These are phyloP conservation scores for Grammomys dolichurus DNA, from an alignment of 2,113 vertebrate genomes.

Conservation along the genomic window DNA sequence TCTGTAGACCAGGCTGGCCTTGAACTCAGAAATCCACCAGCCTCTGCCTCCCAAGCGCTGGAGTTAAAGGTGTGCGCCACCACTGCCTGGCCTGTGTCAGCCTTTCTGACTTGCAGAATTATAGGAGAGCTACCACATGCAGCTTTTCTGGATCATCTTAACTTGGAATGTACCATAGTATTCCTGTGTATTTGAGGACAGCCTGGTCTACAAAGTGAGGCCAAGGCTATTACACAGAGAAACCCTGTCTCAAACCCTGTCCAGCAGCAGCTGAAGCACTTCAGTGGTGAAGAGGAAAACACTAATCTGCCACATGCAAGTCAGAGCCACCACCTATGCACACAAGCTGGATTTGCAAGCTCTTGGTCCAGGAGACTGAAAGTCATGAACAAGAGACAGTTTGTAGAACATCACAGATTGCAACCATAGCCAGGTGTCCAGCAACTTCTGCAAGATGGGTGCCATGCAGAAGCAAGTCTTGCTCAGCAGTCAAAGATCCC, in stretches of 20 bases:
- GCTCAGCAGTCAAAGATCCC: not conserved
- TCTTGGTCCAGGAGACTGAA: not conserved
- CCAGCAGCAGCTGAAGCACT: not conserved
- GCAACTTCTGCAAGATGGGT: not conserved
- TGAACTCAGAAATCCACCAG: no score
- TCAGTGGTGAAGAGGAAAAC: not conserved
- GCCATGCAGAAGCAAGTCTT: not conserved
- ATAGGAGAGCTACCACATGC: not conserved
- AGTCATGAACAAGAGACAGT: not conserved
- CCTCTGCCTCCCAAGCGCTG: no score
- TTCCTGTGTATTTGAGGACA: no score
- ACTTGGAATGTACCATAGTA: not conserved
- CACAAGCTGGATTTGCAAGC: not conserved
- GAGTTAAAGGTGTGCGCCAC: no score
- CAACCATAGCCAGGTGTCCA: not conserved
- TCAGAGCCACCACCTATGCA: not conserved
- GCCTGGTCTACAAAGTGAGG: no score
- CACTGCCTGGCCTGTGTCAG: not conserved
- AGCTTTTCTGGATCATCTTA: not conserved
- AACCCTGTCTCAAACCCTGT: no score
- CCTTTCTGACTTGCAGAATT: not conserved
- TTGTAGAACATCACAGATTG: not conserved
- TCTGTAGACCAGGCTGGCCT: no score
- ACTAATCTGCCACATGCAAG: not conserved
- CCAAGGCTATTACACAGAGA: no score